These are phyloP conservation scores for Oscheius onirici DNA, from an alignment of 2,888 invertebrate genomes.

Conservation along the genomic window DNA sequence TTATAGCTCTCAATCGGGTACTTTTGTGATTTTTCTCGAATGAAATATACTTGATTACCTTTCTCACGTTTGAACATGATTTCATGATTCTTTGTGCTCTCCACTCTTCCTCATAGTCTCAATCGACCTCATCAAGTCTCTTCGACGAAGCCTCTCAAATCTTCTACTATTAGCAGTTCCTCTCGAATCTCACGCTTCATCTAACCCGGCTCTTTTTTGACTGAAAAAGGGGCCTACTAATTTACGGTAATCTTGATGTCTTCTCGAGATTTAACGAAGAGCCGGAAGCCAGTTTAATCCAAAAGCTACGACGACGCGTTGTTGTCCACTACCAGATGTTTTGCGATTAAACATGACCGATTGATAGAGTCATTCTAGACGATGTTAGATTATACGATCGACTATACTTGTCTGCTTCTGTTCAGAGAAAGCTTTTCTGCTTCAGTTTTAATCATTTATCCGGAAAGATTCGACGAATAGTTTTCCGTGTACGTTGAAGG, in stretches of 20 bases:
- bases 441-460: too few relatives aligned
- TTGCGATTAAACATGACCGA: background rate
- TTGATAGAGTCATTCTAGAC: too few relatives aligned
- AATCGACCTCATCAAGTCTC: conserved; percentile 13
- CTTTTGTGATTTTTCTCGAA: conserved; percentile 19
- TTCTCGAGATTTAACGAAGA: too few relatives aligned
- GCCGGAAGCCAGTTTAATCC: too few relatives aligned
- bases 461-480: too few relatives aligned
- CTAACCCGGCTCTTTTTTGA: background rate
- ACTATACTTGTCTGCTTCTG: too few relatives aligned
- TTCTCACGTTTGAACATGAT: background rate
- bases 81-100: background rate
- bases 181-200: background rate
- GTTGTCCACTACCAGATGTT: background rate
- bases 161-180: background rate
- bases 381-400: too few relatives aligned
- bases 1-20: conserved; percentile 23
- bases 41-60: background rate
- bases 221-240: background rate
- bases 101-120: background rate
- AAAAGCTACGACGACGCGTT: background rate
- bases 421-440: too few relatives aligned
- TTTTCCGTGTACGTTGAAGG: too few relatives aligned
- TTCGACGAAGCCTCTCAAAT: conserved; percentile 1
- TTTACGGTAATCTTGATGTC: too few relatives aligned